phyloP scores from a whole-genome alignment of 92 coral and sea anemone species.

The Muricea muricata region DNA sequence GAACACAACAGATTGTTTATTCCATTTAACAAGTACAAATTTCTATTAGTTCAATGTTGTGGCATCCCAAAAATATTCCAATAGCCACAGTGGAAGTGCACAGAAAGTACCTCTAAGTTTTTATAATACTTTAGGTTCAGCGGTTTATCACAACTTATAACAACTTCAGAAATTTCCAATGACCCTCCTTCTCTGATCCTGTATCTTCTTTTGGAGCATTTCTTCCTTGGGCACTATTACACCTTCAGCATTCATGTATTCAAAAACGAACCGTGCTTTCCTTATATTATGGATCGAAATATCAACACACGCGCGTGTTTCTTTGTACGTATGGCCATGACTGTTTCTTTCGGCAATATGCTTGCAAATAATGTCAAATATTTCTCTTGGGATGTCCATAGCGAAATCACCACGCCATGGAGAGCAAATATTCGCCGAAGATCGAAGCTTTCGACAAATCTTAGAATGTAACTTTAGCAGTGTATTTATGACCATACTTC shows the following conservation, averaged over 20 bases:
- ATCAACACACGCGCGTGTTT: conserved; percentile 28
- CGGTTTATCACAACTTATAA: conserved; percentile 54
- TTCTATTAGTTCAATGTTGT: too few relatives aligned
- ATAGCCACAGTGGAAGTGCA: neutral
- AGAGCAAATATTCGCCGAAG: neutral
- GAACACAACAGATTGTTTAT: too few relatives aligned
- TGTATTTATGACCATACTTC: neutral
- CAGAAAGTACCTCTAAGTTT: conserved; percentile 51
- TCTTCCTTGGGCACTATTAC: conserved; percentile 20
- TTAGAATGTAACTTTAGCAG: neutral
- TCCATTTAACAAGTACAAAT: too few relatives aligned
- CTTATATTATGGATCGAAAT: conserved; percentile 39
- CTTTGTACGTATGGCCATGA: conserved; percentile 38
- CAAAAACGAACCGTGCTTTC: conserved; percentile 58
- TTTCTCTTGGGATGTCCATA: neutral
- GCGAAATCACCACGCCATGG: conserved; percentile 7
- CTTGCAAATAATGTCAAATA: neutral
- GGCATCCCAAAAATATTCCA: too few relatives aligned
- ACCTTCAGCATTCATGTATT: conserved; percentile 55
- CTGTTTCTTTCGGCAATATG: neutral
- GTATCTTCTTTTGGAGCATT: conserved; percentile 45
- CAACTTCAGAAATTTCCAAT: too few relatives aligned
- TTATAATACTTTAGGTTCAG: conserved; percentile 39
- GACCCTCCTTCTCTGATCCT: conserved; percentile 9
- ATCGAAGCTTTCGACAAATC: neutral